Conservation (phyloP, 2,113 vertebrate genomes). For the Melanostigma gelatinosum region DNA sequence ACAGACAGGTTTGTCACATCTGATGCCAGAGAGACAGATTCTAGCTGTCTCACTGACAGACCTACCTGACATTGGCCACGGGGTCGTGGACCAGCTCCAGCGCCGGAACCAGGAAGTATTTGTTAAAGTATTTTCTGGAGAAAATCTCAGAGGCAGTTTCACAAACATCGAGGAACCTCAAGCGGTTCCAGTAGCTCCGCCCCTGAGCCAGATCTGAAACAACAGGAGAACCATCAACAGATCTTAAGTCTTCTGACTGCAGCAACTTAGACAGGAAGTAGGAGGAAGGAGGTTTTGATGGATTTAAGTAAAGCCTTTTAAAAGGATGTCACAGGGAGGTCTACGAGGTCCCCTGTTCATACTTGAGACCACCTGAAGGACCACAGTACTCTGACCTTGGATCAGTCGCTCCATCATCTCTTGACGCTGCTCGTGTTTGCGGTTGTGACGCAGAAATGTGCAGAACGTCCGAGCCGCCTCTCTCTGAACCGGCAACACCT, state of each 20-base stretch:
- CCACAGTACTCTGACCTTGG: constrained; percentile 84
- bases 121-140: constrained; percentile 96
- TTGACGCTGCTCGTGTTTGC: constrained; percentile 93
- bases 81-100: constrained; percentile 94
- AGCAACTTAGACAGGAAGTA: background rate
- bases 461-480: constrained; percentile 94
- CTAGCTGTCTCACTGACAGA: background rate
- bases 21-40: background rate
- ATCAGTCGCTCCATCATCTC: constrained; percentile 93
- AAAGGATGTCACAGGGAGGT: background rate
- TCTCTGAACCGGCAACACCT: constrained; percentile 93
- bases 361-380: too few relatives aligned
- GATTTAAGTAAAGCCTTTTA: background rate
- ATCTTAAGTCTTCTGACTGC: background rate
- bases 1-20: background rate
- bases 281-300: background rate
- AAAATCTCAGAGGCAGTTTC: constrained; percentile 94
- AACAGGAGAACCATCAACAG: background rate
- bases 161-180: constrained; percentile 95
- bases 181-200: constrained; percentile 95
- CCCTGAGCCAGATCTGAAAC: constrained; percentile 90
- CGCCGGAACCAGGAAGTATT: constrained; percentile 91
- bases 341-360: background rate
- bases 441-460: constrained; percentile 92
- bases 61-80: constrained; percentile 95